Conservation (phyloP, 2,888 invertebrate species). For the Rhopalosiphum nymphaeae region DNA sequence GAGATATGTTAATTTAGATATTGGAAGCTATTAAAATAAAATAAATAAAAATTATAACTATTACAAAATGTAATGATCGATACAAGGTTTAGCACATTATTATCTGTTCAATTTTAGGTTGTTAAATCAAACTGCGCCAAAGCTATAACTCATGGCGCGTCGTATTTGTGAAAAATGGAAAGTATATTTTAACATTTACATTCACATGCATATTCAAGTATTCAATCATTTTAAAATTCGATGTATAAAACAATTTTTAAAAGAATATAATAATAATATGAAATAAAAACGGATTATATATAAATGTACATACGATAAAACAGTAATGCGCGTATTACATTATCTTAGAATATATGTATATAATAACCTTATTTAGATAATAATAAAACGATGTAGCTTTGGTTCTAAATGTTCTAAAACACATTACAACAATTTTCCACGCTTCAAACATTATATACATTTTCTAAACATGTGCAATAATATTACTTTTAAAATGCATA, state of each 20-base stretch:
- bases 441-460: not conserved
- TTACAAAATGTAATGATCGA: not conserved
- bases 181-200: not conserved
- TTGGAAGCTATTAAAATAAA: no score
- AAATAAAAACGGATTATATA: not conserved
- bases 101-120: not conserved
- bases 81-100: not conserved
- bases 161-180: slow-evolving; percentile 14
- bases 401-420: not conserved
- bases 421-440: not conserved
- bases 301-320: not conserved
- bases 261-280: not conserved
- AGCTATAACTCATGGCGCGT: not conserved
- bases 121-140: not conserved
- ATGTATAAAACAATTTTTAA: not conserved
- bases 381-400: not conserved
- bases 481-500: not conserved
- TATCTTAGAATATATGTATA: not conserved
- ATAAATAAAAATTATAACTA: not conserved
- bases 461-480: not conserved
- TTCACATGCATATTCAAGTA: not conserved
- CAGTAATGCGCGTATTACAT: not conserved
- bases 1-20: no score
- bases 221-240: not conserved
- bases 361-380: not conserved